Evolutionary conservation across 1,140 invertebrate species (phyloP), one percentile per base, ranked within the genome.

Genomic region (Neoseiulus cucumeris): DNA sequence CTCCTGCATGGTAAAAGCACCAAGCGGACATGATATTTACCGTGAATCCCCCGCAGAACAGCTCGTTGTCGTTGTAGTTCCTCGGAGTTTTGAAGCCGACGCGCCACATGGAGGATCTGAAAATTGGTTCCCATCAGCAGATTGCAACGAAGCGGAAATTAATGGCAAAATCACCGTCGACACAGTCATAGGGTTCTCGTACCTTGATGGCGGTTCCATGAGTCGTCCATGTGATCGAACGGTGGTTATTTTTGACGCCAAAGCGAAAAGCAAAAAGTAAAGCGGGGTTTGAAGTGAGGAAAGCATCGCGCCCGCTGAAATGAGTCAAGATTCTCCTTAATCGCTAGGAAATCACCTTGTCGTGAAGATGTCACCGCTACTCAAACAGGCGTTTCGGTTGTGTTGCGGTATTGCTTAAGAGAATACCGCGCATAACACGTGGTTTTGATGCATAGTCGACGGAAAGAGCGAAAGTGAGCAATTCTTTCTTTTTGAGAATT

Each of bases 131-230:
- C n/a, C n/a, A n/a, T 14, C 42, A 14, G 42, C n/a, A 12, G n/a
- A 12, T 12, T 44, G 12, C 42, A 44, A 44, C 42, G 12, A n/a
- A 12, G 42, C 42, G n/a, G 14, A 28, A 14, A 20, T 28, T 28
- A 4, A 4, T 22, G 18, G 45, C 4, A 47, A 14, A 47, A 14
- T 14, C 14, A 14, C 4, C 4, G 28, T 28, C 18, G 28, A 47
- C 7, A 14, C 4, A 6, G 4, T 47, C 7, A 5, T 47, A 14
- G 7, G 22, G 14, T 91, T 91, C 20, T 84, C 84, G 76, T 93
- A 92, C 20, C 91, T 80, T 0, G 88, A 83, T 1, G 91, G 89
- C 0, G 91, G 91, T 74, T 93, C 87, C 84, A 92, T 89, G 71
- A 87, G 74, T 75, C 83, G 81, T 9, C 85, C 86, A 77, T 94